A percentile compares a stretch with the other conserved stretches of the same genome.
Evolutionary conservation across 2,888 invertebrate species (phyloP).

Genomic region (Acleris literana): DNA sequence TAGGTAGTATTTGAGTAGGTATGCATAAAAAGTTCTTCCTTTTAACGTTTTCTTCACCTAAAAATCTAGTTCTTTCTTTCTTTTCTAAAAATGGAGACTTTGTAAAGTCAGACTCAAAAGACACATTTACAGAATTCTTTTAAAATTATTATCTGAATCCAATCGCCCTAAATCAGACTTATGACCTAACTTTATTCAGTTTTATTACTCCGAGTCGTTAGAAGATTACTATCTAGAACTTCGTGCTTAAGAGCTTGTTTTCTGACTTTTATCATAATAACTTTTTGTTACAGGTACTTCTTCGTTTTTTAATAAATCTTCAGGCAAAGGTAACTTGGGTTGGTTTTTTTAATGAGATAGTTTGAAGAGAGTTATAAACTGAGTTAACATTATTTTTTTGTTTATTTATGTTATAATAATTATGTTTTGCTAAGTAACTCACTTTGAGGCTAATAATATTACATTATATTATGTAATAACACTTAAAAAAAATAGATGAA

Average conservation of each 20-base stretch:
- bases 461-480: too few relatives aligned
- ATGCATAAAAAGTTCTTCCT: too few relatives aligned
- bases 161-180: slow-evolving; percentile 18
- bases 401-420: neutral
- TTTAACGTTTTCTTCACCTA: too few relatives aligned
- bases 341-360: neutral
- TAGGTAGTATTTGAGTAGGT: too few relatives aligned
- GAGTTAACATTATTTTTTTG: neutral
- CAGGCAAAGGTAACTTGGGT: slow-evolving; percentile 5
- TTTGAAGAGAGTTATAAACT: neutral
- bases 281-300: slow-evolving; percentile 27
- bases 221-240: slow-evolving; percentile 14
- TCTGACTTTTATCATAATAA: slow-evolving; percentile 20
- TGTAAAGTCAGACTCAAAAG: neutral
- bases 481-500: too few relatives aligned
- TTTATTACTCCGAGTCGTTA: slow-evolving; percentile 27
- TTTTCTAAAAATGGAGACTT: too few relatives aligned
- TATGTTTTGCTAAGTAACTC: too few relatives aligned
- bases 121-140: neutral
- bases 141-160: slow-evolving; percentile 12
- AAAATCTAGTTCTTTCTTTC: too few relatives aligned
- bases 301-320: slow-evolving; percentile 5
- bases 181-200: slow-evolving; percentile 13
- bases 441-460: too few relatives aligned
- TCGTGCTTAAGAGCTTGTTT: slow-evolving; percentile 11